Base-by-base conservation (phyloP, 2,113 vertebrate species). In the Fulica atra region DNA sequence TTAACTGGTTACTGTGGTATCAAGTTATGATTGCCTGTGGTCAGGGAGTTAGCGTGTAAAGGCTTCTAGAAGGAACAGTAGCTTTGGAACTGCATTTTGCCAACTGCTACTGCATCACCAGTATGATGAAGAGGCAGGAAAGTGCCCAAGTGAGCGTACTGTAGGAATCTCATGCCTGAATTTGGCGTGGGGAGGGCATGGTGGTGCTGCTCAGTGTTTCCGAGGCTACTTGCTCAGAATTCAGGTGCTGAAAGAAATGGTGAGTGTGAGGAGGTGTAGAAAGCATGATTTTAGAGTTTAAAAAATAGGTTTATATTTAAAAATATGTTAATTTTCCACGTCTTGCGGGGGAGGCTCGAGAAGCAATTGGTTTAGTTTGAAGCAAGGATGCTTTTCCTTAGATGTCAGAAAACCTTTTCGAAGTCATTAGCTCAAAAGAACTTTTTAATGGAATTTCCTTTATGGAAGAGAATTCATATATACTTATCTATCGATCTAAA, bases 361-460 rank as follows among this genome's bases (percentile, higher is more conserved):
- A 40, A 89, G 60, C 42, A 56, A 33, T 33, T 87, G 35, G 33
- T 64, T 95, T 63, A 64, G 33, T 84, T 48, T 81, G 73, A 91
- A 79, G 77, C 25, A 42, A 64, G 46, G 40, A 79, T 68, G 33
- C 3, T 42, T 71, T 70, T 95, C 29, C 8, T 74, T 85, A 53
- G 5, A 69, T 79, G 85, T 87, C 29, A 83, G 69, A 69, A 54
- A 60, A 19, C 24, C 9, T 61, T 59, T 84, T 86, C n/a, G 7
- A 74, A 94, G 68, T 66, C 46, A n/a, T 23, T 40, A 17, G 51
- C 56, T 74, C 73, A n/a, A 80, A 89, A 72, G 61, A 7, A 15
- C 46, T 84, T 71, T 85, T 81, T 38, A 91, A 77, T 96, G 76
- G 23, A 7, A 73, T 89, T 93, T 88, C 10, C 51, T 61, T 54